phyloP scores from a whole-genome alignment of 2,113 vertebrate species.

The Taurulus bubalis region DNA sequence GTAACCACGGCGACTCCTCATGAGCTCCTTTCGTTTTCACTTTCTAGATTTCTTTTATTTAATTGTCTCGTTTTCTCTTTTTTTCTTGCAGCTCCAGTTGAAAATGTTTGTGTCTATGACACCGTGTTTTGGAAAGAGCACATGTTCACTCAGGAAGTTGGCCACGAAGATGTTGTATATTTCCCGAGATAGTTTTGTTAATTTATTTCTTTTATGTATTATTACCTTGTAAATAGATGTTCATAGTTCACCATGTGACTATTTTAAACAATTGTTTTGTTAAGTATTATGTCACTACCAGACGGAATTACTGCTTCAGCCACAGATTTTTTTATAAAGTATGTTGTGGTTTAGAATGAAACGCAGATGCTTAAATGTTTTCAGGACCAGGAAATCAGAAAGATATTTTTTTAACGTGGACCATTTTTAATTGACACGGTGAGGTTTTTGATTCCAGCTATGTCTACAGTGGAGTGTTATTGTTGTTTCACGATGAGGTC shows the following conservation, averaged over 20 bases:
- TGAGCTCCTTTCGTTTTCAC: not conserved
- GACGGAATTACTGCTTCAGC: not conserved
- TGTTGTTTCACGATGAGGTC: not conserved
- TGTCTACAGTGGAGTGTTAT: not conserved
- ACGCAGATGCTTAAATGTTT: not conserved
- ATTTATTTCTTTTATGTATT: constrained; percentile 73
- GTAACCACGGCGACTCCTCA: constrained; percentile 37
- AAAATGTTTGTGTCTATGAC: constrained; percentile 29
- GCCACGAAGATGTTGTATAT: constrained; percentile 31
- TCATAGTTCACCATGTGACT: constrained; percentile 27
- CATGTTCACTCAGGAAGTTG: constrained; percentile 56
- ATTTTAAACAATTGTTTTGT: constrained; percentile 39
- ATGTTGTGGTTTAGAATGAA: not conserved
- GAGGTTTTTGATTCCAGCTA: not conserved
- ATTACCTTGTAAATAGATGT: constrained; percentile 55
- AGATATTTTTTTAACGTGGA: not conserved
- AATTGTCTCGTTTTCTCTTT: not conserved
- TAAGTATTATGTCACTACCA: constrained; percentile 1
- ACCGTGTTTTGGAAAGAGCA: not conserved
- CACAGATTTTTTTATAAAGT: not conserved
- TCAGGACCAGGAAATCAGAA: not conserved
- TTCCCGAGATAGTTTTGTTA: constrained; percentile 53
- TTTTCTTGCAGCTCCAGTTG: constrained; percentile 72
- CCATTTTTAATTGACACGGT: not conserved
- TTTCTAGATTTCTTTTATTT: not conserved